Base-by-base conservation (phyloP, 2,797 vertebrate genomes). In the Luscinia luscinia region DNA sequence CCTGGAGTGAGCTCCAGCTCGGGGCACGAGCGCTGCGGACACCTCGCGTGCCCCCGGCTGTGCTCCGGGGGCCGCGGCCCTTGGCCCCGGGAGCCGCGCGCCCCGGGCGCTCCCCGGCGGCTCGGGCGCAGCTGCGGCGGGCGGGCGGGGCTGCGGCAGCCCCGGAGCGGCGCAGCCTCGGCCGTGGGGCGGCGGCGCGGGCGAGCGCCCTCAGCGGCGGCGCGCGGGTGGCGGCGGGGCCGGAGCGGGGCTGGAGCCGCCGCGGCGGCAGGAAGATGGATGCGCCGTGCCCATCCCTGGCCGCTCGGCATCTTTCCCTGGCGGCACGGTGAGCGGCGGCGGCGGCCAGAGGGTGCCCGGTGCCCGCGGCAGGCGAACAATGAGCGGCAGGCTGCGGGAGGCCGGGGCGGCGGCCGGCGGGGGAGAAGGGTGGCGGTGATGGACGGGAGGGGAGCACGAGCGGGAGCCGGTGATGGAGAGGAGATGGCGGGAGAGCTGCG, bases 161-260 rank as follows among this genome's bases (percentile, higher is more conserved):
- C 95, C 94, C 88, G 95, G 95, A 94, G 74, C 85, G 58, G 90
- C 67, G 67, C 49, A 69, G 48, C 67, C 67, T 52, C 66, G 66
- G 48, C 48, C 40, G 40, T 96, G 91, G 97, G 98, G 98, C 98
- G 48, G 48, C 48, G 48, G 48, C 26, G 48, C 98, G 98, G 98
- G 84, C 89, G 96, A 82, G 49, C 40, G 40, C 28, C 63, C 68
- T 70, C 49, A n/a, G 68, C 96, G 97, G 98, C 98, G 98, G 98
- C 98, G 97, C 67, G 84, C 52, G 36, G 64, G 97, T 62, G 90
- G 64, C n/a, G 67, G 91, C 97, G 91, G 97, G 98, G 98, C 98
- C 98, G 98, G 98, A 98, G 98, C 98, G 98, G 98, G 84, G 96
- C 84, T 27, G 95, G 91, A 93, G 84, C 96, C 96, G 97, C 89